A percentile compares a stretch with the other conserved stretches of the same genome.
These are phyloP conservation scores for Centruroides vittatus DNA, from an alignment of 1,140 invertebrate genomes.

Conservation along the genomic window DNA sequence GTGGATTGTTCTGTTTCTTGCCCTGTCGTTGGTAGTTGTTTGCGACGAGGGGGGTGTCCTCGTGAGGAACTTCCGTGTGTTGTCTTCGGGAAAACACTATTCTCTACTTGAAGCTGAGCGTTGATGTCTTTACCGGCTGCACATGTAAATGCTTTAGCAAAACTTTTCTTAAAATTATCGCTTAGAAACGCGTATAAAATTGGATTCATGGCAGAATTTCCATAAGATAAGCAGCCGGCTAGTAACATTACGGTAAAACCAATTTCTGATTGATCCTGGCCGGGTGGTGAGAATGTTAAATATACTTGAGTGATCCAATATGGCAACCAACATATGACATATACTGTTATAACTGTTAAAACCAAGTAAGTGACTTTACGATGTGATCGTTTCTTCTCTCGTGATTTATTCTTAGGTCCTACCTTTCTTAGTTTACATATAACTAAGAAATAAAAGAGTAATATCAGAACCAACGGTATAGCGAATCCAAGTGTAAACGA, in stretches of 20 bases:
- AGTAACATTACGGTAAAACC: conserved; percentile 62
- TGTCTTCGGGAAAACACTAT: conserved; percentile 65
- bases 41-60: not conserved
- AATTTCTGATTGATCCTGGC: conserved; percentile 40
- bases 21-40: not conserved
- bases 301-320: conserved; percentile 73
- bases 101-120: conserved; percentile 71
- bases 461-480: conserved; percentile 77
- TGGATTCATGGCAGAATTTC: conserved; percentile 94
- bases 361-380: conserved; percentile 88
- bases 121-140: conserved; percentile 51
- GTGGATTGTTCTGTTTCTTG: conserved; percentile 18
- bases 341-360: conserved; percentile 87
- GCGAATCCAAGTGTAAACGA: conserved; percentile 84
- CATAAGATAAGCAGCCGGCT: conserved; percentile 79
- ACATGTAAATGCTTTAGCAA: conserved; percentile 57
- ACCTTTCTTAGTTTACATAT: conserved; percentile 59
- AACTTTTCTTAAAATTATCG: conserved; percentile 90
- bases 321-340: conserved; percentile 91
- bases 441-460: conserved; percentile 89
- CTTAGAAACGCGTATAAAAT: conserved; percentile 89
- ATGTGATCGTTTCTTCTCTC: conserved; percentile 84
- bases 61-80: conserved; percentile 28
- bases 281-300: conserved; percentile 18
- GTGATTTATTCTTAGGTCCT: conserved; percentile 44